A percentile compares a stretch with the other conserved stretches of the same genome.
These are phyloP conservation scores for Brachynemurus nebulosus DNA, from an alignment of 2,888 invertebrate species.

Conservation along the genomic window DNA sequence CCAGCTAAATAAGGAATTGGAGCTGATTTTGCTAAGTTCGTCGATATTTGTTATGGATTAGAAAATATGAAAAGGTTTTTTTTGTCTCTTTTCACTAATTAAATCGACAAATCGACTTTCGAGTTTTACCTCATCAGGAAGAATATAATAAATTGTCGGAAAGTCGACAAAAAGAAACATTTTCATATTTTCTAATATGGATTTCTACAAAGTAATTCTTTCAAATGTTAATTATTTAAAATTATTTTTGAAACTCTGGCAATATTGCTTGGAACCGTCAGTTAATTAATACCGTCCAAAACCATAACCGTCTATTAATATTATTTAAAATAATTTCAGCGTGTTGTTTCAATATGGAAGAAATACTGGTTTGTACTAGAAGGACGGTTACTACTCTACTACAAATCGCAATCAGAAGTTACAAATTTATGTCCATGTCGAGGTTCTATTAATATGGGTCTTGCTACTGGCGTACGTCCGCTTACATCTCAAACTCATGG, in stretches of 20 bases:
- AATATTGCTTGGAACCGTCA: too few relatives aligned
- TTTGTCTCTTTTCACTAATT: too few relatives aligned
- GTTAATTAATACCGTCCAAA: constrained; percentile 6
- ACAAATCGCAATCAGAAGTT: constrained; percentile 37
- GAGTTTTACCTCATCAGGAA: too few relatives aligned
- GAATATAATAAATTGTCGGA: too few relatives aligned
- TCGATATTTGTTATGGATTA: too few relatives aligned
- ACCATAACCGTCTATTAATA: constrained; percentile 2
- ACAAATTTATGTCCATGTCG: constrained; percentile 35
- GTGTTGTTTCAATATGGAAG: constrained; percentile 35
- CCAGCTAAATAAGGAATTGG: too few relatives aligned
- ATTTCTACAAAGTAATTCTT: not conserved
- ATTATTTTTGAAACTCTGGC: too few relatives aligned
- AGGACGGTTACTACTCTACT: constrained; percentile 36
- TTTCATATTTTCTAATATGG: too few relatives aligned
- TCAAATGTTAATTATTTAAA: not conserved
- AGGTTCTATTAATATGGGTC: constrained; percentile 36
- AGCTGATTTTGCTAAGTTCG: too few relatives aligned
- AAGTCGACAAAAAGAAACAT: too few relatives aligned
- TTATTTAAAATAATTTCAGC: constrained; percentile 27
- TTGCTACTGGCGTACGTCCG: constrained; percentile 32
- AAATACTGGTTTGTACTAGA: constrained; percentile 41
- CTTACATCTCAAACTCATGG: constrained; percentile 15
- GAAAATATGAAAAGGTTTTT: too few relatives aligned
- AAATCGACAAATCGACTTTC: too few relatives aligned